These are phyloP conservation scores for Drosophila rellima DNA, from an alignment of 2,888 invertebrate genomes.

Conservation along the genomic window DNA sequence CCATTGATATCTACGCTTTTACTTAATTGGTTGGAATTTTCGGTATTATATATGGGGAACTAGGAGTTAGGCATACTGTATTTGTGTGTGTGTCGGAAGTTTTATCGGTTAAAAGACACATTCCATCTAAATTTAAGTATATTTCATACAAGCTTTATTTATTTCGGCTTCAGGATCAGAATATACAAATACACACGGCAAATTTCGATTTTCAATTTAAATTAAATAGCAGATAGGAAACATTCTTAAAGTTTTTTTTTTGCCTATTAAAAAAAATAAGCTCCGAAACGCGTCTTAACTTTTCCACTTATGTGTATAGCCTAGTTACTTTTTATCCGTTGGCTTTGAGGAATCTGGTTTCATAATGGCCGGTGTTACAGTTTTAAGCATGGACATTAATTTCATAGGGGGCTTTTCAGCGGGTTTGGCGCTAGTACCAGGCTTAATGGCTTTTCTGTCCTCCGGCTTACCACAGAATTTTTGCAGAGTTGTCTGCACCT, in stretches of 20 bases:
- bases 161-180: slow-evolving; percentile 10
- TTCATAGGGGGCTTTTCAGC: slow-evolving; percentile 4
- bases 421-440: slow-evolving; percentile 22
- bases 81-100: no score
- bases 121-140: background rate
- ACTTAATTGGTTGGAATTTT: background rate
- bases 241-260: background rate
- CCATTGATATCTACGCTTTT: background rate
- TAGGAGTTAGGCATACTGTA: no score
- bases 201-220: background rate
- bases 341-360: background rate
- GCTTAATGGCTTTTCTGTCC: slow-evolving; percentile 2
- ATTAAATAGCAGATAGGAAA: background rate
- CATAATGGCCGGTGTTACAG: slow-evolving; percentile 14
- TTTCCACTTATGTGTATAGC: background rate
- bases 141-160: slow-evolving; percentile 4
- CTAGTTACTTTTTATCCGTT: slow-evolving; percentile 21
- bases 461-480: slow-evolving; percentile 61
- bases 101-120: background rate
- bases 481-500: slow-evolving; percentile 86
- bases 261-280: background rate
- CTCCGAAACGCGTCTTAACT: background rate
- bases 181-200: slow-evolving; percentile 13
- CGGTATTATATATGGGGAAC: background rate
- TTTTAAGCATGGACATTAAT: slow-evolving; percentile 32